Percentiles rank a stretch among this genome's conserved stretches.
Evolutionary conservation across 2,797 vertebrate species (phyloP).

Genomic region (Lepilemur septentrionalis): DNA sequence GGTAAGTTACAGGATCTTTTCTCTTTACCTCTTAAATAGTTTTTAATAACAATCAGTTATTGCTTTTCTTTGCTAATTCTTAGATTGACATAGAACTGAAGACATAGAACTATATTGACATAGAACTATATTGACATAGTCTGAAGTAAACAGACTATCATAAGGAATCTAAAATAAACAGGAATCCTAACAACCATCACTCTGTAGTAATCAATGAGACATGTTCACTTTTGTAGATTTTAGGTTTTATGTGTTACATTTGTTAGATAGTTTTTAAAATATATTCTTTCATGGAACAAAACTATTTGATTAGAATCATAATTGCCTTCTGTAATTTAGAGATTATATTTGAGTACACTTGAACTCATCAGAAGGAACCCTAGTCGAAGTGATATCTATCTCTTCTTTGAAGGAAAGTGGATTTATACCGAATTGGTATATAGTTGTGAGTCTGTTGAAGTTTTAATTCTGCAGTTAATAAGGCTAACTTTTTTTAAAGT

Average conservation of each 20-base stretch:
- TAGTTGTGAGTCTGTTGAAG: constrained; percentile 10
- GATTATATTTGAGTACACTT: constrained; percentile 11
- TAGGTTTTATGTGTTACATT: constrained; percentile 19
- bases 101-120: no score
- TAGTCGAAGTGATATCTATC: neutral
- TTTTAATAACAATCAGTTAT: neutral
- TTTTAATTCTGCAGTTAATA: constrained; percentile 7
- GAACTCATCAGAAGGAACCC: constrained; percentile 23
- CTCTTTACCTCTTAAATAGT: neutral
- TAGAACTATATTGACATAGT: neutral
- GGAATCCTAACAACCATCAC: neutral
- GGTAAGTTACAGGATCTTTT: constrained; percentile 87
- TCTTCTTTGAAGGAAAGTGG: constrained; percentile 17
- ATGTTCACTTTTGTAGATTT: neutral
- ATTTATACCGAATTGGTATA: neutral
- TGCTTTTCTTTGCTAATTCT: neutral
- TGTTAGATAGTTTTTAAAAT: neutral
- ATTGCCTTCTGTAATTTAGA: constrained; percentile 23
- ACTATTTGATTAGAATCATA: constrained; percentile 27
- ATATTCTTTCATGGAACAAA: neutral
- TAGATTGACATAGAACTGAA: neutral
- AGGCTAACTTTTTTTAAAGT: neutral
- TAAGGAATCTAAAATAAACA: neutral
- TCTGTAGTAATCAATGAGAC: neutral
- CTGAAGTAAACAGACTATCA: neutral